Base-by-base conservation (phyloP, 92 coral and sea anemone genomes). In the Zoanthus sociatus region DNA sequence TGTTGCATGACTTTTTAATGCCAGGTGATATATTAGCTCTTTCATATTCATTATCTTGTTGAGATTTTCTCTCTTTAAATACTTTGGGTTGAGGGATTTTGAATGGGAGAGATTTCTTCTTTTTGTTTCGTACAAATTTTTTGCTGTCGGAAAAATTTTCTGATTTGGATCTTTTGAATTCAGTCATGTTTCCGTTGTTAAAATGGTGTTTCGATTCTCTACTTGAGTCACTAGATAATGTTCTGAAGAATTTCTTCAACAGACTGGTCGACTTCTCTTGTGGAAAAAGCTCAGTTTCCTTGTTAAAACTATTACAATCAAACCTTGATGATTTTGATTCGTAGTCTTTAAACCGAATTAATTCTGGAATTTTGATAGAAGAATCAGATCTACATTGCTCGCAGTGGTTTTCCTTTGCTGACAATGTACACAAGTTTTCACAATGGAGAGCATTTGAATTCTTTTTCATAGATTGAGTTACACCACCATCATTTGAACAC, bases 221-320 rank as follows among this genome's bases (percentile, higher is more conserved):
- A 31, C 31, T 58, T n/a, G 46, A 54, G 72, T 81, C 85, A 81
- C 51, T 81, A 4, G 85, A 81, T 42, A 81, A 42, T 46, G 85
- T 10, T 67, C 85, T 81, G 30, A 81, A 67, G 0, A 81, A 0
- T 47, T 66, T 81, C 42, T 64, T 64, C 11, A 66, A 45, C 3
- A 81, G 3, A 18, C 46, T 81, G 55, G 74, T 47, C 26, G 75
- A 26, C 47, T 81, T 81, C 45, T 67, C 58, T 79, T 30, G 58
- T 11, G 71, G 0, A 63, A 45, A 42, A 81, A 50, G 45, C n/a
- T 66, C 50, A 31, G 32, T 67, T 81, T 21, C 60, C 47, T 5
- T 5, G 14, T 47, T 69, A 21, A 4, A 10, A 12, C 42, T 47
- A 20, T 30, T 9, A 7, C 21, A n/a, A 17, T 4, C 46, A 21